phyloP scores from a whole-genome alignment of 2,888 invertebrate genomes.

The Pseudococcus viburni region DNA sequence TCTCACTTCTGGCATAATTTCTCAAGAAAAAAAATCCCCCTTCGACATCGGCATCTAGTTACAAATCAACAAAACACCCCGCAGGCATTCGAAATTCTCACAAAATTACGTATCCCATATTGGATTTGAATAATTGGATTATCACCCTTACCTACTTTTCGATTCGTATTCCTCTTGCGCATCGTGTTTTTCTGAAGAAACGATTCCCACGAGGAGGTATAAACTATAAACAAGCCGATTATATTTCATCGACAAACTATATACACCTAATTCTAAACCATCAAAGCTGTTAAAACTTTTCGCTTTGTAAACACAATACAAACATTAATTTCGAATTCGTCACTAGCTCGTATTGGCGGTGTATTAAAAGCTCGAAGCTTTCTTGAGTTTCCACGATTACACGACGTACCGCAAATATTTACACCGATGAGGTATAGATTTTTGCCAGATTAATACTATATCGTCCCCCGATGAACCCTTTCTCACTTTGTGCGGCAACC shows the following conservation, averaged over 20 bases:
- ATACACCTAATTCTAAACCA: constrained; percentile 8
- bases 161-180: neutral
- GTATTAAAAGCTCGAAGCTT: too few relatives aligned
- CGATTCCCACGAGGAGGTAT: neutral
- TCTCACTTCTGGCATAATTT: too few relatives aligned
- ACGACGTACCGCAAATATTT: too few relatives aligned
- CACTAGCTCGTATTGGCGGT: neutral
- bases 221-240: neutral
- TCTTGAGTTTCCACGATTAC: too few relatives aligned
- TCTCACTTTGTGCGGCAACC: too few relatives aligned
- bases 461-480: too few relatives aligned
- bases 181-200: neutral
- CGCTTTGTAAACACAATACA: constrained; percentile 8
- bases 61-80: too few relatives aligned
- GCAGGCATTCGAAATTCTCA: too few relatives aligned
- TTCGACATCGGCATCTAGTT: too few relatives aligned
- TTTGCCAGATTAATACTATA: too few relatives aligned
- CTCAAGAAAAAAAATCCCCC: too few relatives aligned
- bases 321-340: constrained; percentile 14
- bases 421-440: too few relatives aligned
- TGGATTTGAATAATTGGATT: constrained; percentile 12
- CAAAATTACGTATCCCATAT: neutral
- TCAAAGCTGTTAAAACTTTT: constrained; percentile 14
- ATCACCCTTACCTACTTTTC: neutral
- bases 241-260: neutral